Conservation (phyloP, 2,888 invertebrate genomes). For the Liopterus haemorrhoidalis region DNA sequence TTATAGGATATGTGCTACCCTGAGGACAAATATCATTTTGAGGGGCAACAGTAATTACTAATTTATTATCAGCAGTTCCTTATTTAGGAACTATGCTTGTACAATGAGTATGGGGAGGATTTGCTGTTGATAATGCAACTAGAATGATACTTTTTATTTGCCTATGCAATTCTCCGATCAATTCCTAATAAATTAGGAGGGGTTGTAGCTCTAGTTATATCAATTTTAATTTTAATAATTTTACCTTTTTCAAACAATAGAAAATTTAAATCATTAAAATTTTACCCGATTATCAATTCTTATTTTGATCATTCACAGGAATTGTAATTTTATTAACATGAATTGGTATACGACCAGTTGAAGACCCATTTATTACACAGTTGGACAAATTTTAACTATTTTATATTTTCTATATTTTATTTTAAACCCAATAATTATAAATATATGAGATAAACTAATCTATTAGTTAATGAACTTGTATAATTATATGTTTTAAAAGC, state of each 20-base stretch:
- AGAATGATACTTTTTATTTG: constrained; percentile 75
- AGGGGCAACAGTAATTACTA: constrained; percentile 75
- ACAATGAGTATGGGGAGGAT: constrained; percentile 71
- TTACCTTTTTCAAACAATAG: constrained; percentile 53
- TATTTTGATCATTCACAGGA: constrained; percentile 54
- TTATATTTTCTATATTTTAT: constrained; percentile 57
- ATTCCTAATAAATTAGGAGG: constrained; percentile 76
- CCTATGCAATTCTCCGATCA: constrained; percentile 64
- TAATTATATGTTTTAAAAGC: constrained; percentile 66
- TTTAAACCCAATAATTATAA: constrained; percentile 49
- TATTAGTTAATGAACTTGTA: constrained; percentile 60
- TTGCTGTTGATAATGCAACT: constrained; percentile 74
- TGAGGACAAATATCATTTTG: constrained; percentile 80
- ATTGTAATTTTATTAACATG: constrained; percentile 61
- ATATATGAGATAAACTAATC: constrained; percentile 53
- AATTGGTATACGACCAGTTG: constrained; percentile 64
- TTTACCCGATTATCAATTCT: constrained; percentile 55
- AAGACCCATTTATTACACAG: constrained; percentile 58
- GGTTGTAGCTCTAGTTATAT: constrained; percentile 59
- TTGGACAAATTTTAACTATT: constrained; percentile 56
- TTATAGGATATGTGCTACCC: constrained; percentile 71
- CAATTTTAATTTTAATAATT: constrained; percentile 61
- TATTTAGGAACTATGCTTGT: constrained; percentile 59
- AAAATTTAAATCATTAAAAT: constrained; percentile 55
- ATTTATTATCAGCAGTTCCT: constrained; percentile 61